Conservation (phyloP, 2,797 vertebrate genomes). For the Sebastes alutus region DNA sequence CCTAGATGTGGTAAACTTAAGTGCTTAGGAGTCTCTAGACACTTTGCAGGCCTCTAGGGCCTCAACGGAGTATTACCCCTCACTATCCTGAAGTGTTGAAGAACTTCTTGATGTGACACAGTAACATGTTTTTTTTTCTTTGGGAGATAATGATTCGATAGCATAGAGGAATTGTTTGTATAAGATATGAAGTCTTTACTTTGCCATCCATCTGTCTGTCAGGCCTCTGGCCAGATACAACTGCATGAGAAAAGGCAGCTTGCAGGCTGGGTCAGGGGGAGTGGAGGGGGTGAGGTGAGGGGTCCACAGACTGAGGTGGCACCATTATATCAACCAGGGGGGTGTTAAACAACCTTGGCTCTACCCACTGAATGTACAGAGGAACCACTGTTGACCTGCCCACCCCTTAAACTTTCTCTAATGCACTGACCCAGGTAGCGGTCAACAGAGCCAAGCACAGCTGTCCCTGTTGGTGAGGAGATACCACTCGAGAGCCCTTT, state of each 20-base stretch:
- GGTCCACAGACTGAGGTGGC: conserved; percentile 47
- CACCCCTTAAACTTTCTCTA: conserved; percentile 56
- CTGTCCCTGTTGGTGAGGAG: conserved; percentile 57
- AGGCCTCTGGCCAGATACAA: conserved; percentile 44
- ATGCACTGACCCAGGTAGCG: conserved; percentile 74
- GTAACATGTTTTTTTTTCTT: conserved; percentile 49
- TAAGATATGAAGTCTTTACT: conserved; percentile 67
- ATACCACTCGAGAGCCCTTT: conserved; percentile 51
- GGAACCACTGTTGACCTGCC: conserved; percentile 68
- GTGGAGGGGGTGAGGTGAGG: conserved; percentile 41
- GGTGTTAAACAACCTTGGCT: conserved; percentile 58
- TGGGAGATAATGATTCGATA: conserved; percentile 66
- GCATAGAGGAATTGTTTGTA: conserved; percentile 69
- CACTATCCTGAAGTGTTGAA: conserved; percentile 69
- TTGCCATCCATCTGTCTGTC: conserved; percentile 64
- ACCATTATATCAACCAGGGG: conserved; percentile 31
- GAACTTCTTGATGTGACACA: conserved; percentile 66
- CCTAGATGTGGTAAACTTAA: conserved; percentile 69
- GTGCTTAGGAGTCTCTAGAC: conserved; percentile 73
- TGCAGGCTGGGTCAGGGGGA: conserved; percentile 52
- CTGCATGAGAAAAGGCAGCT: conserved; percentile 73
- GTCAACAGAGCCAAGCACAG: conserved; percentile 69
- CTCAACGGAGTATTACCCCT: conserved; percentile 57
- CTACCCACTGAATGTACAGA: conserved; percentile 82
- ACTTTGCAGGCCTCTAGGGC: conserved; percentile 63